These are phyloP conservation scores for Falco punctatus DNA, from an alignment of 2,113 vertebrate genomes.

Conservation along the genomic window DNA sequence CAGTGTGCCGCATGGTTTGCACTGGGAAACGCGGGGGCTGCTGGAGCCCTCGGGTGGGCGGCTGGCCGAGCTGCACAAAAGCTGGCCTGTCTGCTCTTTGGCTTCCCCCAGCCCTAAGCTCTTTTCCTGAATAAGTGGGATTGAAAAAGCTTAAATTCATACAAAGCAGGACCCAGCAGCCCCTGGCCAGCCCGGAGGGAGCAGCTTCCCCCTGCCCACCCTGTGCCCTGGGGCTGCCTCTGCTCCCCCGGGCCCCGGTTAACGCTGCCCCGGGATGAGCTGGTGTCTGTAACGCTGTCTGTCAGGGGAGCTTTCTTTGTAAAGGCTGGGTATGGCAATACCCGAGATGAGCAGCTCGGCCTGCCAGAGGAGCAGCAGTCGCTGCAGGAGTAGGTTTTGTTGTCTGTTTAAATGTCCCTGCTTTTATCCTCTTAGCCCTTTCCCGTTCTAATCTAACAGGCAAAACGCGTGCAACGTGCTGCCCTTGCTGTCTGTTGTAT, in stretches of 20 bases:
- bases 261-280: background rate
- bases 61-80: background rate
- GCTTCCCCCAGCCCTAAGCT: background rate
- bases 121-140: background rate
- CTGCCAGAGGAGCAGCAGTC: background rate
- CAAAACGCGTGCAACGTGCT: background rate
- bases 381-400: background rate
- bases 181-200: background rate
- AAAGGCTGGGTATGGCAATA: background rate
- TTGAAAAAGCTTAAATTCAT: constrained; percentile 46
- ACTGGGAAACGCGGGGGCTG: background rate
- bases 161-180: background rate
- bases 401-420: background rate
- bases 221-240: background rate
- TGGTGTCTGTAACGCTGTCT: background rate
- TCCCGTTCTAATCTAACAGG: background rate
- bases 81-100: constrained; percentile 13
- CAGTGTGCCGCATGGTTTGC: background rate
- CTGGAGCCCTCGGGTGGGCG: background rate
- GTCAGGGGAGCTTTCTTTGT: background rate
- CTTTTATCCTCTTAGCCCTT: background rate
- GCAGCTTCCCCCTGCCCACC: background rate
- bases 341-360: background rate
- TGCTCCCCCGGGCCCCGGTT: accelerated
- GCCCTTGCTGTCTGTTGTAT: background rate